These are phyloP conservation scores for Atethmia centrago DNA, from an alignment of 2,888 invertebrate species.

Conservation along the genomic window DNA sequence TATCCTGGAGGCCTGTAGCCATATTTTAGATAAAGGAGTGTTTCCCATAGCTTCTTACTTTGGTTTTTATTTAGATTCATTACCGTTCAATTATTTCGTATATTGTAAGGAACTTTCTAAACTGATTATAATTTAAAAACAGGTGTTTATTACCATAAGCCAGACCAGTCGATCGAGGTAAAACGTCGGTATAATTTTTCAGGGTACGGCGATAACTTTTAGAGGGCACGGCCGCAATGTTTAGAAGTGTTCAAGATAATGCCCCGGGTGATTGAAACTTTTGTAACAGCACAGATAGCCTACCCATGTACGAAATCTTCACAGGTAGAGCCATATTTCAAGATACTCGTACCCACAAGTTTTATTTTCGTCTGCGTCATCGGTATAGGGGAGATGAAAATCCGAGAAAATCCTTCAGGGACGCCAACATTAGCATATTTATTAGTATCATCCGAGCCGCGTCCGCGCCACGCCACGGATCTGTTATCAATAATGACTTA, in stretches of 20 bases:
- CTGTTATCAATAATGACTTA: slow-evolving; percentile 85
- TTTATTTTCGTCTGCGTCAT: slow-evolving; percentile 85
- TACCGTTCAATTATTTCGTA: neutral
- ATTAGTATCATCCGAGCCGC: slow-evolving; percentile 83
- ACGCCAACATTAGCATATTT: slow-evolving; percentile 87
- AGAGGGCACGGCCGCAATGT: slow-evolving; percentile 42
- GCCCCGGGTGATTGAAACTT: slow-evolving; percentile 64
- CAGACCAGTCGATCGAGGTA: slow-evolving; percentile 5
- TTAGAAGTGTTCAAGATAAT: slow-evolving; percentile 60
- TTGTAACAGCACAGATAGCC: slow-evolving; percentile 68
- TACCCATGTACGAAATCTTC: slow-evolving; percentile 58
- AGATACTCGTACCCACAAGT: slow-evolving; percentile 71
- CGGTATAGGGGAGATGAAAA: slow-evolving; percentile 84
- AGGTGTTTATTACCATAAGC: slow-evolving; percentile 29
- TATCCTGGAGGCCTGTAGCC: neutral
- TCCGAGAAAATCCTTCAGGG: slow-evolving; percentile 87
- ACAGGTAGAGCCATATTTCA: slow-evolving; percentile 79
- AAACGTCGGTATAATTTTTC: slow-evolving; percentile 48
- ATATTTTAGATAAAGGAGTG: neutral
- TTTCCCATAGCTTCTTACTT: neutral
- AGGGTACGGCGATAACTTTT: slow-evolving; percentile 43
- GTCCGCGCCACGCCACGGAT: slow-evolving; percentile 75
- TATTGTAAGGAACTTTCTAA: neutral
- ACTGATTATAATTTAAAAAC: slow-evolving; percentile 17
- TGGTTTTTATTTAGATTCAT: slow-evolving; percentile 6